Base-by-base conservation (phyloP, 1,140 invertebrate genomes). In the Leptinotarsa undecemlineata region DNA sequence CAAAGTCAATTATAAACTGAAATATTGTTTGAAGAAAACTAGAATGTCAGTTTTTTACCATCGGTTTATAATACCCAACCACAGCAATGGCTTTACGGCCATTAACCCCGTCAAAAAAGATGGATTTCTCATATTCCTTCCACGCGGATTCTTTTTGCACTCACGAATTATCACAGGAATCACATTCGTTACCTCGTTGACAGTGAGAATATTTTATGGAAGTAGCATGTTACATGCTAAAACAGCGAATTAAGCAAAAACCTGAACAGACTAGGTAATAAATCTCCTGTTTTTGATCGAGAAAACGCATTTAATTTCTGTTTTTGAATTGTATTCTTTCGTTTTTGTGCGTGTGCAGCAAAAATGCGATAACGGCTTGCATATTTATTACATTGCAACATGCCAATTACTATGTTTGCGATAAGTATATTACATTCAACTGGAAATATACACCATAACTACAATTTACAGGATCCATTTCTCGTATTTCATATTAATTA, bases 161-260 rank as follows among this genome's bases (percentile, higher is more conserved):
- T 64, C 60, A 61, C 4, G 63, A 64, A 69, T 51, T 51, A 64
- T 33, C 70, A 66, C 66, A 77, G 67, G 68, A 74, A 76, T 73
- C 70, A 62, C 74, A 76, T 76, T 76, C 73, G 76, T 73, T 70
- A 57, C 42, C 47, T 42, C 72, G 75, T 68, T 76, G 72, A 74
- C 75, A 73, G 72, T 76, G 74, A 74, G 75, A 67, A 74, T 73
- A 74, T 60, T 73, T 74, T 73, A 76, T 73, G 75, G 75, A 66
- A 63, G 72, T 69, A 19, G 71, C 74, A 73, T 76, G 74, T 76
- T 60, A 76, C 74, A 60, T 70, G 72, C 62, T 68, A 64, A 73
- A 73, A 74, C 72, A 74, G 48, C 48, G 69, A 69, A 74, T 71
- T 74, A 62, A 74, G 72, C 71, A 76, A 74, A 76, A 74, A 76